Percentiles rank a stretch among this genome's conserved stretches.
Evolutionary conservation across 2,888 invertebrate genomes (phyloP).

Genomic region (Pycnomerus fuliginosus): DNA sequence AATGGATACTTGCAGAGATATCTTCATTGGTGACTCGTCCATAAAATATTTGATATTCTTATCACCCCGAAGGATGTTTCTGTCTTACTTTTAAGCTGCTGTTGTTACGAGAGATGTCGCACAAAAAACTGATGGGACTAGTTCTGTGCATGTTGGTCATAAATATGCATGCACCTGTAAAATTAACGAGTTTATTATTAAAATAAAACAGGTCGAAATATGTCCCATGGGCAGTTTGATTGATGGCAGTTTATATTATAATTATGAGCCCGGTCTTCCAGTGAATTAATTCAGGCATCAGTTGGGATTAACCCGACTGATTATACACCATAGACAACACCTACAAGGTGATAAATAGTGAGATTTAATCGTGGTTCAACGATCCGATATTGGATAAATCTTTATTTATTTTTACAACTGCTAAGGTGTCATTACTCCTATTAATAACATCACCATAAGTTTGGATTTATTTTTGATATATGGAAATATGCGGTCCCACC

Average conservation of each 20-base stretch:
- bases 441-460: slow-evolving; percentile 36
- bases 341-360: slow-evolving; percentile 27
- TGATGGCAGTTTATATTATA: slow-evolving; percentile 25
- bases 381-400: slow-evolving; percentile 23
- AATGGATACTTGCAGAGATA: no score
- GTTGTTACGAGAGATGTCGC: no score
- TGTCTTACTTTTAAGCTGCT: no score
- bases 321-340: slow-evolving; percentile 23
- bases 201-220: slow-evolving; percentile 22
- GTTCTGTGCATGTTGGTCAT: no score
- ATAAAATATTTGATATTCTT: no score
- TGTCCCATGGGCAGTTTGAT: slow-evolving; percentile 22
- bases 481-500: slow-evolving; percentile 13
- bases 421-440: slow-evolving; percentile 31
- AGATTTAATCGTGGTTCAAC: slow-evolving; percentile 25
- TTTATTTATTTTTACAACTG: slow-evolving; percentile 27
- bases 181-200: slow-evolving; percentile 26
- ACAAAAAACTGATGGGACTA: no score
- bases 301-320: slow-evolving; percentile 19
- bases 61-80: no score
- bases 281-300: slow-evolving; percentile 24
- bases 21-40: no score
- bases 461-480: slow-evolving; percentile 31
- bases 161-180: slow-evolving; percentile 30
- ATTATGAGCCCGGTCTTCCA: slow-evolving; percentile 23